These are phyloP conservation scores for Choloepus hoffmanni DNA, from an alignment of 2,113 vertebrate genomes.

Conservation along the genomic window DNA sequence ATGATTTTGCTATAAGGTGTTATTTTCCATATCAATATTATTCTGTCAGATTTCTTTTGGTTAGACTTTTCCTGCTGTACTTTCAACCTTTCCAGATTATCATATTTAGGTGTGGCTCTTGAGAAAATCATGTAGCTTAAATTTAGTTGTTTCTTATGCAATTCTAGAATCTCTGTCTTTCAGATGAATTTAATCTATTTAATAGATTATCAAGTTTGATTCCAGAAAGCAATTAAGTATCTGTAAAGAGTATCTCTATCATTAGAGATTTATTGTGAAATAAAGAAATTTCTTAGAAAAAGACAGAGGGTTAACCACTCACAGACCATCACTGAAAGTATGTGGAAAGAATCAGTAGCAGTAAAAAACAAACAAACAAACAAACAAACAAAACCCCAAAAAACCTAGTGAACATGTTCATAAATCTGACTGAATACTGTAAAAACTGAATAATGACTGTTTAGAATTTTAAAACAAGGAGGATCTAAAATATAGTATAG, in stretches of 20 bases:
- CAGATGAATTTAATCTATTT: not conserved
- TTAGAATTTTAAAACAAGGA: not conserved
- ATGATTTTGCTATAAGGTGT: not conserved
- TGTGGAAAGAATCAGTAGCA: not conserved
- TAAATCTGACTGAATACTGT: not conserved
- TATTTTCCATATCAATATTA: not conserved
- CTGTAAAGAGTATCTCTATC: not conserved
- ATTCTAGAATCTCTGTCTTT: not conserved
- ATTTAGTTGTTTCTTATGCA: not conserved
- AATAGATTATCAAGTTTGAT: constrained; percentile 21
- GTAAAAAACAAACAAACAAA: not conserved
- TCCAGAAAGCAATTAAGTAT: not conserved
- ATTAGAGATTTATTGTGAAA: not conserved
- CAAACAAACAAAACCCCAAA: too few species aligned
- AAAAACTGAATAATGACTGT: not conserved
- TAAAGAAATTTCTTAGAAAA: not conserved
- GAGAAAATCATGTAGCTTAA: not conserved
- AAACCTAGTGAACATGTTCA: not conserved
- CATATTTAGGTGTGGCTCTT: not conserved
- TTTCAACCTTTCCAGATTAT: not conserved
- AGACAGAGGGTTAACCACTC: not conserved
- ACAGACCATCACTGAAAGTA: constrained; percentile 5
- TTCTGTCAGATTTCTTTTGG: not conserved
- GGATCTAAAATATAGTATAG: not conserved
- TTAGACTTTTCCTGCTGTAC: not conserved